Evolutionary conservation across 2,888 invertebrate species (phyloP).

Genomic region (Iselma pallidipennis): DNA sequence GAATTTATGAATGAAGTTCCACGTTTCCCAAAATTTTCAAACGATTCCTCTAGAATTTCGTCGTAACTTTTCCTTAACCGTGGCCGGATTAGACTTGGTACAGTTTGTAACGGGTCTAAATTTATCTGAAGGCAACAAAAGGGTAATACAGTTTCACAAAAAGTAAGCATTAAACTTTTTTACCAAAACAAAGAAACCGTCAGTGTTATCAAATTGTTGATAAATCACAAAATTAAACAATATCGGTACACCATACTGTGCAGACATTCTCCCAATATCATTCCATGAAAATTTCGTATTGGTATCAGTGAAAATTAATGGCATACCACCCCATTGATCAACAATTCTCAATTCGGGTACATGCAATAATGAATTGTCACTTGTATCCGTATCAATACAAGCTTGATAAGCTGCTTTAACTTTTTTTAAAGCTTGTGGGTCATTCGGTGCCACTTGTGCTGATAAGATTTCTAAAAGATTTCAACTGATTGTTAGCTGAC

Average conservation of each 20-base stretch:
- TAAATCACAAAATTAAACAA: constrained; percentile 44
- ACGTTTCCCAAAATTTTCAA: constrained; percentile 1
- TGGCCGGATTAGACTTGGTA: constrained; percentile 6
- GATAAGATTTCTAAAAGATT: constrained; percentile 43
- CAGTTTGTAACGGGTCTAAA: background rate
- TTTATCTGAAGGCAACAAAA: constrained; percentile 3
- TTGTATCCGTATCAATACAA: constrained; percentile 42
- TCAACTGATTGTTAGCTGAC: no score
- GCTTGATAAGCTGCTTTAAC: constrained; percentile 49
- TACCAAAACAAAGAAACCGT: background rate
- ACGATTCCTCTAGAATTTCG: constrained; percentile 9
- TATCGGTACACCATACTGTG: constrained; percentile 50
- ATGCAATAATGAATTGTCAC: background rate
- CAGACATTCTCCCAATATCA: constrained; percentile 44
- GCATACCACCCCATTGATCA: constrained; percentile 47
- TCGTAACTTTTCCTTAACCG: constrained; percentile 3
- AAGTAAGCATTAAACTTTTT: no score
- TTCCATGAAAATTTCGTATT: constrained; percentile 41
- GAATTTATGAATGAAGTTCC: background rate
- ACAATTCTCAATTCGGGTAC: constrained; percentile 48
- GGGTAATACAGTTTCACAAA: no score
- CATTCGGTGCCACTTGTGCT: constrained; percentile 26
- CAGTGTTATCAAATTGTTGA: background rate
- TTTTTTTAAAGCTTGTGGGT: constrained; percentile 49
- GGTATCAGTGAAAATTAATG: constrained; percentile 36